Evolutionary conservation across 1,140 invertebrate species (phyloP).

Genomic region (Holcopasites calliopsidis): DNA sequence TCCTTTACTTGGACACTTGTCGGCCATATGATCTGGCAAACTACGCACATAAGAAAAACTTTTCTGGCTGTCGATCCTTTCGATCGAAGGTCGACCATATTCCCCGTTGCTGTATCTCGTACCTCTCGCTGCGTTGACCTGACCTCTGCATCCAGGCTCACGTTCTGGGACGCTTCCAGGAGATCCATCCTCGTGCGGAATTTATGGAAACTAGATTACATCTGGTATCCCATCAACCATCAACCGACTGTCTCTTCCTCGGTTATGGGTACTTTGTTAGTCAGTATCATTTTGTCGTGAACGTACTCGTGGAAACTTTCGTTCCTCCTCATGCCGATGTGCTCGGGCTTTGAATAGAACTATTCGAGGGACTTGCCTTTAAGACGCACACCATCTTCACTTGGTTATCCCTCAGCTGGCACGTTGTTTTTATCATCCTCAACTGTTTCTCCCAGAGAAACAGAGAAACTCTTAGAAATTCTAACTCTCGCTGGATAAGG

Average conservation of each 20-base stretch:
- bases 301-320: not conserved
- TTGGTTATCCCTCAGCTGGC: not conserved
- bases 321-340: not conserved
- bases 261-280: not conserved
- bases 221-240: not conserved
- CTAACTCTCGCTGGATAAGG: no score
- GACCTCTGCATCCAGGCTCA: not conserved
- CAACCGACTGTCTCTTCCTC: not conserved
- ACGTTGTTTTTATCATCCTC: not conserved
- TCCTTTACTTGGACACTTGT: not conserved
- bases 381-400: not conserved
- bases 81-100: no score
- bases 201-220: not conserved
- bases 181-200: not conserved
- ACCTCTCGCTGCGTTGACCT: not conserved
- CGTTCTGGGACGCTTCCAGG: not conserved
- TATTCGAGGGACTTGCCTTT: not conserved
- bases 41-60: not conserved
- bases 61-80: not conserved
- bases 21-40: not conserved
- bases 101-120: not conserved
- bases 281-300: not conserved
- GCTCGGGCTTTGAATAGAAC: not conserved
- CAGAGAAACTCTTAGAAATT: no score
- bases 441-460: not conserved